Evolutionary conservation across 2,888 invertebrate species (phyloP), one percentile per base, ranked within the genome.

Genomic region (Pardosa pseudoannulata): DNA sequence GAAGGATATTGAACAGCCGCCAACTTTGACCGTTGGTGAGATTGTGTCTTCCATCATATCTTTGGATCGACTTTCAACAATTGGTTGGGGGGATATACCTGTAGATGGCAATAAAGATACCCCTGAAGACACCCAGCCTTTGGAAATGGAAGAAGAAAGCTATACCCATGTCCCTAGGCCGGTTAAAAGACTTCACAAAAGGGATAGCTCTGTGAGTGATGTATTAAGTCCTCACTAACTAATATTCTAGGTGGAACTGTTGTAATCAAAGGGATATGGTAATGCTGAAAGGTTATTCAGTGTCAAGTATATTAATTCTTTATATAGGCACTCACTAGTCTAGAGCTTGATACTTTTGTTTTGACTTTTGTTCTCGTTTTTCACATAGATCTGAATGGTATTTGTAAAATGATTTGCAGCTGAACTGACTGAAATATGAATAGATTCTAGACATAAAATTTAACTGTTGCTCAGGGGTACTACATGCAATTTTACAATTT

Each of bases 1-100:
- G 78, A 94, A 94, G 90, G 93, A 93, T 46, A 92, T 93, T 88
- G 92, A 94, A 70, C 86, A 88, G 94, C 94, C 73, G 88, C 89
- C 32, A 91, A 76, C 79, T 1, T 32, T 94, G 28, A 94, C 94
- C 46, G 93, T 94, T 36, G 94, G 94, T 89, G 94, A 94, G 91
- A 93, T 95, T 36, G 94, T 95, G 85, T 90, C 90, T 87, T 90
- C 90, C 81, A 90, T 90, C 19, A 89, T 90, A 81, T 90, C 90
- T 1, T 85, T 90, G 62, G 90, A 90, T 65, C 88, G 89, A 46
- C 80, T 89, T 7, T 89, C 89, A 64, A 80, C 88, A 16, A 62
- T 88, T 31, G 89, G 88, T 9, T 88, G 88, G 88, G 78, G 76
- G 50, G 89, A 88, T 39, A 11, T 72, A 13, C 41, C 64, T n/a